Evolutionary conservation across 2,797 vertebrate species (phyloP).

Genomic region (Propithecus perrieri): DNA sequence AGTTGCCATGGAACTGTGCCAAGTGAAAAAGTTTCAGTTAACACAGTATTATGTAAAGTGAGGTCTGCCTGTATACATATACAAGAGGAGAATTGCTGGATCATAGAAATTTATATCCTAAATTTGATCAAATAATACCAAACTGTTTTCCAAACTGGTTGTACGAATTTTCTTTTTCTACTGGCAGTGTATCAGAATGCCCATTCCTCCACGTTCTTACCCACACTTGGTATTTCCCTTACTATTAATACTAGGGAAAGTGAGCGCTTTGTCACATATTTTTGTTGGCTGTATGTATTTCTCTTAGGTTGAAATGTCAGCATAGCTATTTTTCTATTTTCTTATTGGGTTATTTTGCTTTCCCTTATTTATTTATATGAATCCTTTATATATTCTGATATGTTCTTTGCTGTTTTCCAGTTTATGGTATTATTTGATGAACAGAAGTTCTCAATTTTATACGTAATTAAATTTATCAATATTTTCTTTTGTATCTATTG

Average conservation of each 20-base stretch:
- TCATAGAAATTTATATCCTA: background rate
- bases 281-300: background rate
- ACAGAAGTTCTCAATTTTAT: background rate
- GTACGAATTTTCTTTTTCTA: background rate
- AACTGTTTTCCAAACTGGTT: background rate
- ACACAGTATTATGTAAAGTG: background rate
- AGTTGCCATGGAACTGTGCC: background rate
- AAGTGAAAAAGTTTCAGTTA: background rate
- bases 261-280: background rate
- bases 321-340: background rate
- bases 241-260: background rate
- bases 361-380: background rate
- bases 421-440: background rate
- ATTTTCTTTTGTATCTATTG: background rate
- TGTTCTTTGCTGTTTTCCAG: background rate
- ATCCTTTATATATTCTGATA: background rate
- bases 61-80: background rate
- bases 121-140: background rate
- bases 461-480: background rate
- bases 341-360: conserved; percentile 29
- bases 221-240: background rate
- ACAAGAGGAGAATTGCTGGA: background rate
- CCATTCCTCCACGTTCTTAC: background rate
- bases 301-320: background rate
- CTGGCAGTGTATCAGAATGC: background rate